Evolutionary conservation across 2,888 invertebrate genomes (phyloP), one percentile per base, ranked within the genome.

Genomic region (Leucoptera coffeella): DNA sequence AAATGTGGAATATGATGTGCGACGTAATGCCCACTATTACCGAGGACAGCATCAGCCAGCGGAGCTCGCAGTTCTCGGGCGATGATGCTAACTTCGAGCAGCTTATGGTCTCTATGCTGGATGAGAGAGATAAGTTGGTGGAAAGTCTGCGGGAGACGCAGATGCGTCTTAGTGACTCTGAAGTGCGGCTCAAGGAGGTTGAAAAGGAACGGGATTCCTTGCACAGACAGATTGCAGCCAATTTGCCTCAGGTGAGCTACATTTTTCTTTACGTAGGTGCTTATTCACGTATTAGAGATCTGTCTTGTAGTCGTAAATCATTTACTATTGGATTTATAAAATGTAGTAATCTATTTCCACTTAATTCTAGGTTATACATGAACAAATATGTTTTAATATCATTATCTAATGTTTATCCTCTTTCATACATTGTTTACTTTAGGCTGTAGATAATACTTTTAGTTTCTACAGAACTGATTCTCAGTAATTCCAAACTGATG

Each of bases 21-120:
- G 97, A 97, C 78, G 96, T 97, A 74, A 97, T 99, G 96, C 97
- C 97, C 62, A 99, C 97, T 54, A 99, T 99, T 73, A 90, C 93
- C 52, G 99, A 99, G 81, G 97, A 99, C 78, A 89, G 86, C 75
- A 89, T 92, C 61, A 87, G 88, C 64, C 91, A 91, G 75, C 78
- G 91, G 57, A 88, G 88, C 72, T 91, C 91, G 51, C 91, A 91
- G 64, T 87, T 90, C 73, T 88, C 88, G 45, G 92, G 91, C 35
- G 95, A 95, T 65, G 95, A 96, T 76, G 91, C 93, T 40, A 96
- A 96, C 74, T 93, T 97, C 60, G 97, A 99, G 72, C 96, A 99
- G 74, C 85, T 99, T 55, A 99, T 99, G 99, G 96, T 99, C 39
- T 95, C 95, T 45, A 99, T 99, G 95, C 78, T 99, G 47, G 99